Base-by-base conservation (phyloP, 1,140 invertebrate genomes). In the Rhagoletis zephyria region DNA sequence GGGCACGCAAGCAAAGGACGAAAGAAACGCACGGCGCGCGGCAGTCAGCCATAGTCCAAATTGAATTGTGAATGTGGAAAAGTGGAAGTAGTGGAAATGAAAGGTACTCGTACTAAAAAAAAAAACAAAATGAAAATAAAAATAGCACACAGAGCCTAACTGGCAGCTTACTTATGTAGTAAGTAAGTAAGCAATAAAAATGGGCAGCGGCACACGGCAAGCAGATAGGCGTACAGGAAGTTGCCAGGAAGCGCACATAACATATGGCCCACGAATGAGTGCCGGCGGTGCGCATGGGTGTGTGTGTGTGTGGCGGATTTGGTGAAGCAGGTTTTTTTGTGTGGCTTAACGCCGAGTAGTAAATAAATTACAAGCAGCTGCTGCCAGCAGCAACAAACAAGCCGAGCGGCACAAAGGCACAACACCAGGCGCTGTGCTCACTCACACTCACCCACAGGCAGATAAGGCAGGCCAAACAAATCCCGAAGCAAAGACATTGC, bases 311-410 rank as follows among this genome's bases (percentile, higher is more conserved):
- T 77, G 7, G 1, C 30, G 30, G 0, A 30, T 30, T 30, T 30
- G 0, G 30, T 30, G 30, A 30, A 48, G n/a, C 0, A 63, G 16
- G 12, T 63, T 67, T 67, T 67, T 77, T 4, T 81, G 48, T 48
- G 45, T 16, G 40, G 42, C 14, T 2, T 81, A 30, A 30, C 45
- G 16, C 70, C 14, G 45, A 12, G 42, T 56, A 56, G 74, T 81
- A 81, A 81, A 81, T 81, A 81, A 81, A 81, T 81, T 59, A 81
- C 51, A n/a, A 81, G 19, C 74, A 81, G 74, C 74, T 81, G 74
- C 19, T 81, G 48, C 74, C 67, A 48, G 48, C 70, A 77, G 5
- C 48, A 59, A 56, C n/a, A 81, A 56, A 81, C 74, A 81, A 81
- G 74, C 74, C 74, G 74, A 19, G 74, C 42, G 48, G 42, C 1